Evolutionary conservation across 2,888 invertebrate genomes (phyloP).

Genomic region (Philaethria dido): DNA sequence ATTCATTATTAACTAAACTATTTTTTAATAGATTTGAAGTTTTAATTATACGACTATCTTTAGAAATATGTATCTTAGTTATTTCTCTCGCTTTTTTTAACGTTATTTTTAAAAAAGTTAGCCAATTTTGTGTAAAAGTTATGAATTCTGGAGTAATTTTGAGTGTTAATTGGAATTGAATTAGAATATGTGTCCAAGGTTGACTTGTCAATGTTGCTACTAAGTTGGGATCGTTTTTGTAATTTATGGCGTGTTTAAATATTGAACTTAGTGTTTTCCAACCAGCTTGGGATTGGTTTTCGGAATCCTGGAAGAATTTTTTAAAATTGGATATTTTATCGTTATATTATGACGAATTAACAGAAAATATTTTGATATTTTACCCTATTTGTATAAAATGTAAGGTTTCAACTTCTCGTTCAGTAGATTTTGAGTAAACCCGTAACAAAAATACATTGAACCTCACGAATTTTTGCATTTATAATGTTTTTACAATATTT

Average conservation of each 20-base stretch:
- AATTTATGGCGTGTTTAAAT: constrained; percentile 69
- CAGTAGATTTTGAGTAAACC: no score
- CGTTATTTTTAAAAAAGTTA: constrained; percentile 65
- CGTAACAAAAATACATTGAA: no score
- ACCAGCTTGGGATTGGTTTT: constrained; percentile 64
- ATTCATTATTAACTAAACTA: constrained; percentile 55
- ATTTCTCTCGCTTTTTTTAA: constrained; percentile 58
- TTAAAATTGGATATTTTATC: no score
- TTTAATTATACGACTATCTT: constrained; percentile 63
- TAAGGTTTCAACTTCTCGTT: no score
- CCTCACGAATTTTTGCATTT: no score
- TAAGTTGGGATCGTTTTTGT: constrained; percentile 65
- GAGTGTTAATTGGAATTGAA: constrained; percentile 73
- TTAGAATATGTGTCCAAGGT: constrained; percentile 71
- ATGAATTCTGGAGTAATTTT: constrained; percentile 65
- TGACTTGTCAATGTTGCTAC: constrained; percentile 68
- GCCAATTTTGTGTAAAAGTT: constrained; percentile 66
- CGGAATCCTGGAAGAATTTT: constrained; percentile 58
- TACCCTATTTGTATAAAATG: no score
- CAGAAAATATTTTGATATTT: no score
- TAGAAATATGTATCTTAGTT: constrained; percentile 56
- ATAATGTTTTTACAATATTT: no score
- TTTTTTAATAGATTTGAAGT: constrained; percentile 64
- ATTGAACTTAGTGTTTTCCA: constrained; percentile 73
- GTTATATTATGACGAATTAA: no score